These are phyloP conservation scores for Trichogramma pretiosum DNA, from an alignment of 1,140 invertebrate species.

Conservation along the genomic window DNA sequence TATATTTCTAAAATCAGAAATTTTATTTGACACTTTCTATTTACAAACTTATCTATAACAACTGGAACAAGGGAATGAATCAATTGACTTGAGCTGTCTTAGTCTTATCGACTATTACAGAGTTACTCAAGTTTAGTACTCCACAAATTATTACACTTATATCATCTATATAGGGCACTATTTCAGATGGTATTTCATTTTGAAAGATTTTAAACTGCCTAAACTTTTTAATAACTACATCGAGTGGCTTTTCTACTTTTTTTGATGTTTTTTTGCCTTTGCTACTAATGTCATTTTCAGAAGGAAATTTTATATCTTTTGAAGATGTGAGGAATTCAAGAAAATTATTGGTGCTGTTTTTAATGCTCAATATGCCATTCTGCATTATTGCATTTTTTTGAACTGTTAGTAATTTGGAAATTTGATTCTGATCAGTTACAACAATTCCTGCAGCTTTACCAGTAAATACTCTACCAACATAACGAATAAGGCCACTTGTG, in stretches of 20 bases:
- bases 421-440: neutral
- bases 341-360: no score
- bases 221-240: neutral
- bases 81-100: no score
- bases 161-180: neutral
- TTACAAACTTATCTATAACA: no score
- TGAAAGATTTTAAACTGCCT: neutral
- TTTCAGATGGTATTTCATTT: neutral
- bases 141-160: neutral
- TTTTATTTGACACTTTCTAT: no score
- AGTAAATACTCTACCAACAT: neutral
- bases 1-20: no score
- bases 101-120: no score
- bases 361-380: neutral
- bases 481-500: neutral
- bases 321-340: no score
- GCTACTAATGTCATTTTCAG: no score
- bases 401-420: neutral
- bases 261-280: no score
- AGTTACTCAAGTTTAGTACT: constrained; percentile 1
- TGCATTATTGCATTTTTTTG: neutral
- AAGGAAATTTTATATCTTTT: no score
- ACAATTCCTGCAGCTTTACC: neutral
- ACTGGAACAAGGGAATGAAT: no score
- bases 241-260: no score